These are phyloP conservation scores for Elanoides forficatus DNA, from an alignment of 2,113 vertebrate genomes.

Conservation along the genomic window DNA sequence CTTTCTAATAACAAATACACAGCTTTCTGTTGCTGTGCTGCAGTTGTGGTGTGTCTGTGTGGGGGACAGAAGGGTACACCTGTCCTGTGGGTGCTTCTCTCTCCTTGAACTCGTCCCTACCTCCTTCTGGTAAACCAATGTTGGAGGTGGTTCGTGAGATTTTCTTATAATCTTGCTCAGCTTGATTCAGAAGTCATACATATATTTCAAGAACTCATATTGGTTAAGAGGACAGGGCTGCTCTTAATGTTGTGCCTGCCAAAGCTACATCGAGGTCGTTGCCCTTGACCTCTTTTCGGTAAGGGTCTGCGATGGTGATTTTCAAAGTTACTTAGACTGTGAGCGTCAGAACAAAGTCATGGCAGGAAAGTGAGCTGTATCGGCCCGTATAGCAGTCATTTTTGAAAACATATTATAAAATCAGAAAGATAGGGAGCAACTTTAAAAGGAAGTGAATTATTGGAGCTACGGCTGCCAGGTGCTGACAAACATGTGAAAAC, in stretches of 20 bases:
- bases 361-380: neutral
- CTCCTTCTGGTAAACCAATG: neutral
- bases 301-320: neutral
- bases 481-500: neutral
- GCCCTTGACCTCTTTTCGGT: neutral
- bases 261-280: neutral
- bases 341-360: neutral
- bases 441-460: neutral
- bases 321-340: neutral
- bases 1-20: neutral
- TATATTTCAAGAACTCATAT: rapidly evolving
- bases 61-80: neutral
- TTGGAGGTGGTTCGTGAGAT: neutral
- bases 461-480: neutral
- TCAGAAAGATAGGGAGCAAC: neutral
- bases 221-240: neutral
- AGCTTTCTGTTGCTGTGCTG: neutral
- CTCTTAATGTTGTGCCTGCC: rapidly evolving
- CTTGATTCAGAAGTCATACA: neutral
- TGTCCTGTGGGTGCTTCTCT: neutral
- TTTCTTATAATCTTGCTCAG: neutral
- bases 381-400: neutral
- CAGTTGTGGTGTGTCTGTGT: neutral
- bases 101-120: rapidly evolving
- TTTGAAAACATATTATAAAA: neutral